A percentile compares a stretch with the other conserved stretches of the same genome.
phyloP scores from a whole-genome alignment of 1,140 invertebrate species.

The Aphelinus atriplicis region DNA sequence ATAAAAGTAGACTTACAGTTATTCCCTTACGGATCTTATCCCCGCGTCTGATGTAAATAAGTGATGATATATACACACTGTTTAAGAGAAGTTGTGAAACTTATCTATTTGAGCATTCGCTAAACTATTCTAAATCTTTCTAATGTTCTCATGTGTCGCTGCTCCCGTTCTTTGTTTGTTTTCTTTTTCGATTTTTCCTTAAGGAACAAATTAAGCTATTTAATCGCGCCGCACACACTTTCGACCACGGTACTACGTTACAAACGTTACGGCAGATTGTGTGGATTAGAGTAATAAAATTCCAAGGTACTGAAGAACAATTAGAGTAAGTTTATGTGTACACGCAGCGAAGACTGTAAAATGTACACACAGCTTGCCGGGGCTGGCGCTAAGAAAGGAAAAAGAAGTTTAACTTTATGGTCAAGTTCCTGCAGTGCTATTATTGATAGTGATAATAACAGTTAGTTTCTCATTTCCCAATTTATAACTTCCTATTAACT shows the following conservation, averaged over 20 bases:
- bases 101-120: no score
- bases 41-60: no score
- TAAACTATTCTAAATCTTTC: constrained; percentile 10
- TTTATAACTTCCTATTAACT: no score
- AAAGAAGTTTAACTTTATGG: neutral
- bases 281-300: constrained; percentile 33
- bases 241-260: neutral
- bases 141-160: neutral
- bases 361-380: neutral
- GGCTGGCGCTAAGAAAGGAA: neutral
- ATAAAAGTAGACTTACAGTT: no score
- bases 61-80: no score
- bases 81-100: no score
- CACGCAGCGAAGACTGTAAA: constrained; percentile 5
- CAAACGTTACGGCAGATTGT: constrained; percentile 22
- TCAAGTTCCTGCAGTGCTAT: neutral
- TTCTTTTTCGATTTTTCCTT: neutral
- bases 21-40: no score
- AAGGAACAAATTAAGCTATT: constrained; percentile 25
- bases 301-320: constrained; percentile 25
- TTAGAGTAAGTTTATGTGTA: constrained; percentile 32
- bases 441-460: neutral
- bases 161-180: neutral
- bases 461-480: no score
- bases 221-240: neutral